Conservation (phyloP, 2,797 vertebrate genomes). For the Alcedo atthis region DNA sequence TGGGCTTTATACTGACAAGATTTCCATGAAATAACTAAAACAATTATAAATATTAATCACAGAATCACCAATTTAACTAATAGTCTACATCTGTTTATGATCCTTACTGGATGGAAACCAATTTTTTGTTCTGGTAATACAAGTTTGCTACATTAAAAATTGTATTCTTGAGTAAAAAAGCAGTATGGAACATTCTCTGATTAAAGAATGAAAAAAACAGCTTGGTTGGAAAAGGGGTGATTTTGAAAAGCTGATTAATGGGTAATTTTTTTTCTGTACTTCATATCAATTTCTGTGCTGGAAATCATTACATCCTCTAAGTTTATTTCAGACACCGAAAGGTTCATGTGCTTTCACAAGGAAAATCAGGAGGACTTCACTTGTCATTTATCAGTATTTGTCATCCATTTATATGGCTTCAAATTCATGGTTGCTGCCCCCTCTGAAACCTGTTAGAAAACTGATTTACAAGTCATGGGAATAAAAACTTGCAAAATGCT, state of each 20-base stretch:
- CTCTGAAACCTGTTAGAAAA: background rate
- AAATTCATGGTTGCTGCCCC: background rate
- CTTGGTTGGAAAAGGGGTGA: background rate
- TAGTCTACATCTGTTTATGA: background rate
- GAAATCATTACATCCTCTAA: background rate
- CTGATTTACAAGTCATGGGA: background rate
- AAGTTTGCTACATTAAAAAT: background rate
- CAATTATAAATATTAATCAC: background rate
- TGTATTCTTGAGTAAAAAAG: background rate
- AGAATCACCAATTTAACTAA: background rate
- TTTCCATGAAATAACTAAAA: background rate
- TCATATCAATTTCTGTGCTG: background rate
- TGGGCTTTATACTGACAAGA: background rate
- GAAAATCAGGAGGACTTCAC: background rate
- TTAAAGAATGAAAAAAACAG: background rate
- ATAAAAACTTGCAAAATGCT: background rate
- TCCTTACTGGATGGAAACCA: background rate
- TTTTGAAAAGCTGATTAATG: background rate
- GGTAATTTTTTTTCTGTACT: background rate
- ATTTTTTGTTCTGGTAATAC: background rate
- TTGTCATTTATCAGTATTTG: background rate
- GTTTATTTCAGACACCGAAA: background rate
- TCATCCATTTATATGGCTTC: background rate
- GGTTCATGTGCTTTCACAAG: background rate
- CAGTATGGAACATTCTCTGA: background rate